Base-by-base conservation (phyloP, 2,113 vertebrate genomes). In the Cromileptes altivelis region DNA sequence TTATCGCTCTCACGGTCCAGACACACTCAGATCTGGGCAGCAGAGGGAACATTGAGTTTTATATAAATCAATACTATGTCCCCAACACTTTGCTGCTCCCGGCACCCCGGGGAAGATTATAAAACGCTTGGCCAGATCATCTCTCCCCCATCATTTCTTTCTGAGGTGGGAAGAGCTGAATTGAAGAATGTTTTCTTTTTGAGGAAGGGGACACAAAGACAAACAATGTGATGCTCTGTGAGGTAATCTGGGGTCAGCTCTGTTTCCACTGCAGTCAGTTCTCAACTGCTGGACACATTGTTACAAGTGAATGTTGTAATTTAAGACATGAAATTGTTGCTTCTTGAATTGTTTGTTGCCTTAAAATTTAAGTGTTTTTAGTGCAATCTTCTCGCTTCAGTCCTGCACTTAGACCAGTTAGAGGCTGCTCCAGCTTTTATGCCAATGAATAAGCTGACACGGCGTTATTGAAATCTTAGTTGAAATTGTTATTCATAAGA, bases 11-110 rank as follows among this genome's bases (percentile, higher is more conserved):
- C 82, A 75, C 78, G 61, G 82, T 84, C 81, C 84, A 92, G 78
- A 87, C 81, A 81, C 77, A 75, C 92, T 92, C 89, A 89, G 84
- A 88, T 93, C 84, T 87, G 88, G 82, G 88, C 85, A 81, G 78
- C 81, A 14, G 77, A 82, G 88, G 86, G 90, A 91, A 93, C 90
- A 93, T 91, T 92, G 90, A 89, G 85, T 85, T 93, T 92, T 89
- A 91, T 94, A 93, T 91, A 90, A 92, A 93, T 94, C 94, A 93
- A 93, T 93, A 92, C 84, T 78, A 61, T 86, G 91, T 92, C 88
- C 90, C 91, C 82, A 91, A 87, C 86, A 89, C 82, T 88, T 88
- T 88, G 87, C 84, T 80, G 85, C 82, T 89, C 81, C 85, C 40
- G 47, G 87, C 82, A 82, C 88, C 90, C 77, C 30, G 30, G 90